Evolutionary conservation across 2,113 vertebrate species (phyloP).

Genomic region (Calidris pygmaea): DNA sequence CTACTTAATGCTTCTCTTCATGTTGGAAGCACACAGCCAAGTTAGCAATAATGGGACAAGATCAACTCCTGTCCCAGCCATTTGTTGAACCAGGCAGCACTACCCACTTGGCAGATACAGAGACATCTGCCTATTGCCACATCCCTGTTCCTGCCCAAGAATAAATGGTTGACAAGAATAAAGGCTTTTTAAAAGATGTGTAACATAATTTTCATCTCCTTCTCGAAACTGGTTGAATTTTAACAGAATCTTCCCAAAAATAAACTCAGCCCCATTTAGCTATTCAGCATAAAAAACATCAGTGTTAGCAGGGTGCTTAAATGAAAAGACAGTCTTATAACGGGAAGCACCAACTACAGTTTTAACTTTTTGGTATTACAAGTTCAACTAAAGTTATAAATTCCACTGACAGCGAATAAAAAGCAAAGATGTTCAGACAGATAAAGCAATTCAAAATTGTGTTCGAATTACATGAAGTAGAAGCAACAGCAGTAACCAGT

Average conservation of each 20-base stretch:
- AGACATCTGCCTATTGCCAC: background rate
- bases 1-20: background rate
- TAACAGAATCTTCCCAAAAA: background rate
- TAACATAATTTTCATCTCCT: background rate
- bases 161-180: background rate
- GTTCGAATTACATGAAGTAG: background rate
- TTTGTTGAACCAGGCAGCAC: background rate
- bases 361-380: background rate
- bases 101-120: background rate
- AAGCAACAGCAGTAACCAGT: background rate
- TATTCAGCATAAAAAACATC: background rate
- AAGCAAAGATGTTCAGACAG: background rate
- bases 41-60: background rate
- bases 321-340: background rate
- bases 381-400: background rate
- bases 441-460: background rate
- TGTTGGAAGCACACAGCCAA: fast-evolving
- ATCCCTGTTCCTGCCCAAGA: background rate
- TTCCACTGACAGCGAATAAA: background rate
- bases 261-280: background rate
- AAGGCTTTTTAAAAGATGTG: background rate
- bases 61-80: background rate
- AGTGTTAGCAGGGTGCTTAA: background rate
- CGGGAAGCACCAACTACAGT: background rate
- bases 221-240: background rate